Base-by-base conservation (phyloP, 2,888 invertebrate genomes). In the Ypsolopha sequella region DNA sequence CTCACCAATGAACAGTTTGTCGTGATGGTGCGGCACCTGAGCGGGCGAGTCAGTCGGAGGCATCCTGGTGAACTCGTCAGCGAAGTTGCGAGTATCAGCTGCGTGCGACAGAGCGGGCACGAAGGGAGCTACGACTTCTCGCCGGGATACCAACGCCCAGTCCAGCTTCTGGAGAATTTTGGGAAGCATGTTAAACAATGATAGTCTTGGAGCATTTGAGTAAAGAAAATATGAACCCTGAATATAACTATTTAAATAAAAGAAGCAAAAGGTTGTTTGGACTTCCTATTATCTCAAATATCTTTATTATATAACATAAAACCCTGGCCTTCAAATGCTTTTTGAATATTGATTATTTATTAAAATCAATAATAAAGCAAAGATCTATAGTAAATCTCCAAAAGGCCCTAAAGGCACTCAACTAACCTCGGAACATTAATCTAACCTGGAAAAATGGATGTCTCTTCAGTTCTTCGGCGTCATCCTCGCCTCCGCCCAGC, bases 51-150 rank as follows among this genome's bases (percentile, higher is more conserved):
- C 97, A 0, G 95, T 92, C 7, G 97, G 94, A 50, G 92, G 90
- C 92, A 97, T 95, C 64, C 92, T 91, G 0, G 98, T 99, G 81
- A 99, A 99, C 84, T 99, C 98, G 58, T 95, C 95, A 45, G 97
- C 95, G 79, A 99, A 99, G 88, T 99, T 98, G 68, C 95, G 95
- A 10, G 96, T 96, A 80, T 99, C 98, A 56, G 96, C 88, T 74
- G 97, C 96, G 76, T 93, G 90, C 58, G 88, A 87, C 51, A 98
- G 92, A 53, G 90, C 89, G n/a, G 98, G 99, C 59, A 93, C 92
- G 84, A 98, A 97, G 1, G 98, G 98, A 0, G 98, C 96, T 10
- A 91, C 78, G 53, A 96, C 89, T 60, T 91, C 90, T 65, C 96
- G 94, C 1, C 88, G 85, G 1, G 93, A 90, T 48, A 98, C 87